Evolutionary conservation across 2,888 invertebrate genomes (phyloP).

Genomic region (Smittia sp.): DNA sequence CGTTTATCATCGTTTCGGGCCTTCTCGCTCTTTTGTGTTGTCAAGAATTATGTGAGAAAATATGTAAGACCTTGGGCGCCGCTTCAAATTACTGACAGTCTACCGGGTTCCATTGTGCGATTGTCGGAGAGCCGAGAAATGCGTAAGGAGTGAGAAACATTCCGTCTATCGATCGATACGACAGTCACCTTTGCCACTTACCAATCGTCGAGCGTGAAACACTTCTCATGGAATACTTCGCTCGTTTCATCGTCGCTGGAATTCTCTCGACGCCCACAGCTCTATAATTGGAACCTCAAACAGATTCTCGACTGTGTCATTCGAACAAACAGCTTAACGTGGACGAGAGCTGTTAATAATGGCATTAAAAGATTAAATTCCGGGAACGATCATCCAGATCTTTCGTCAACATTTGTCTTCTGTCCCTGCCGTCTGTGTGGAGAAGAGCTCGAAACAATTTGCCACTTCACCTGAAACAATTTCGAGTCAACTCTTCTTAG

Average conservation of each 20-base stretch:
- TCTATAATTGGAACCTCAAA: slow-evolving; percentile 8
- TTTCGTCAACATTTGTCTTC: slow-evolving; percentile 10
- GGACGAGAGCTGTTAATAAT: slow-evolving; percentile 19
- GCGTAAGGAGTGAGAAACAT: slow-evolving; percentile 1
- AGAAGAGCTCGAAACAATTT: background rate
- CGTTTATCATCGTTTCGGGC: slow-evolving; percentile 36
- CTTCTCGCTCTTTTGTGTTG: slow-evolving; percentile 30
- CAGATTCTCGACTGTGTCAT: background rate
- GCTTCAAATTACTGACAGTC: slow-evolving; percentile 40
- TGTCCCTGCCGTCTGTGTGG: background rate
- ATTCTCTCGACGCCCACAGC: slow-evolving; percentile 25
- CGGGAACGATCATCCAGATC: slow-evolving; percentile 29
- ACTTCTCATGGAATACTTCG: background rate
- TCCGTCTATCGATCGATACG: background rate
- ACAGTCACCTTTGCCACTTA: background rate
- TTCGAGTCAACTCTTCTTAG: background rate
- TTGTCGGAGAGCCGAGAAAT: background rate
- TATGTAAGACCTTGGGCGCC: slow-evolving; percentile 40
- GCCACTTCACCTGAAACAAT: background rate
- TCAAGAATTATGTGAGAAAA: slow-evolving; percentile 25
- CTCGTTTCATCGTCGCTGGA: background rate
- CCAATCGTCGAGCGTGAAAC: background rate
- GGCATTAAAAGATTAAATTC: slow-evolving; percentile 41
- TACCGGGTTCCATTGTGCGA: slow-evolving; percentile 28
- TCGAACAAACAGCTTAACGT: background rate